Conservation (phyloP, 2,888 invertebrate species). For the Dorcus hopei region DNA sequence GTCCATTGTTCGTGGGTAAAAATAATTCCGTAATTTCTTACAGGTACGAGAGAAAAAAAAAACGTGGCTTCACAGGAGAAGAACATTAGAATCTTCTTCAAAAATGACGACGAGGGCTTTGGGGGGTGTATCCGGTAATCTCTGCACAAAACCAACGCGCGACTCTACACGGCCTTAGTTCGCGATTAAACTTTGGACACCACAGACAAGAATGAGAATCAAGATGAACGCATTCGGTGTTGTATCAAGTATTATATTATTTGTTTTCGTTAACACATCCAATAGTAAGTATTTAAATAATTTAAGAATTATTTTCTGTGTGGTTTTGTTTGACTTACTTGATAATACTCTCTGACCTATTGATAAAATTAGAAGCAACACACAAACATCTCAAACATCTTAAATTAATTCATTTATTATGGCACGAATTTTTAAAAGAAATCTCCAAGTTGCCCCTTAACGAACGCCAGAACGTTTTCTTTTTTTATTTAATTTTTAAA, state of each 20-base stretch:
- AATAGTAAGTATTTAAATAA: conserved; percentile 23
- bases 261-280: conserved; percentile 23
- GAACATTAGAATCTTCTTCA: conserved; percentile 18
- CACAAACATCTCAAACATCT: too few species aligned
- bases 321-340: too few species aligned
- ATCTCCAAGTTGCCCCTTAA: too few species aligned
- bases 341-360: too few species aligned
- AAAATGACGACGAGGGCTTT: conserved; percentile 12
- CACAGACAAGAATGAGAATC: conserved; percentile 11
- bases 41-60: conserved; percentile 10
- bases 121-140: conserved; percentile 40
- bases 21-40: conserved; percentile 12
- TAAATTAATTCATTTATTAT: too few species aligned
- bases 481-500: too few species aligned
- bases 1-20: conserved; percentile 9
- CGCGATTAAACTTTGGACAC: conserved; percentile 26
- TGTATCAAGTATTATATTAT: conserved; percentile 26
- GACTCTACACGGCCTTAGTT: conserved; percentile 35
- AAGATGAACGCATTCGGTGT: conserved; percentile 33
- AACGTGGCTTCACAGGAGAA: conserved; percentile 13
- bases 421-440: too few species aligned
- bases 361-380: too few species aligned
- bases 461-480: too few species aligned
- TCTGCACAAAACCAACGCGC: conserved; percentile 40
- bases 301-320: background rate